Percentiles rank a stretch among this genome's conserved stretches.
These are phyloP conservation scores for Platypus cylindrus DNA, from an alignment of 2,888 invertebrate genomes.

Conservation along the genomic window DNA sequence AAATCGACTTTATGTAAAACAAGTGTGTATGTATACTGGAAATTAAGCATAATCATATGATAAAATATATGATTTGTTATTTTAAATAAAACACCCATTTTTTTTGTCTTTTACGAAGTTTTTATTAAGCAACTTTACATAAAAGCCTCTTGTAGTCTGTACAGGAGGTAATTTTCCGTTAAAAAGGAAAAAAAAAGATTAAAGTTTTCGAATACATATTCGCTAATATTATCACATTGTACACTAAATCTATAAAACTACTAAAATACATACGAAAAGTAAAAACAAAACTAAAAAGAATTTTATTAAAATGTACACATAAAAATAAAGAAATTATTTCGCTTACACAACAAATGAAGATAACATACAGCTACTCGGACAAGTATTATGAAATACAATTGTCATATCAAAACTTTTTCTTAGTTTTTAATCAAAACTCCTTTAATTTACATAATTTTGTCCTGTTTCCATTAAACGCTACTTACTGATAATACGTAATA, in stretches of 20 bases:
- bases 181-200: conserved; percentile 11
- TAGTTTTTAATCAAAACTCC: too few relatives aligned
- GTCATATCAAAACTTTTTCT: too few relatives aligned
- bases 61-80: conserved; percentile 15
- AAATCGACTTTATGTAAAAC: too few relatives aligned
- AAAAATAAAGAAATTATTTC: conserved; percentile 5
- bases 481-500: too few relatives aligned
- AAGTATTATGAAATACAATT: background rate
- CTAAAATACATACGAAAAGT: conserved; percentile 13
- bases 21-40: background rate
- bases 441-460: too few relatives aligned
- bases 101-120: too few relatives aligned
- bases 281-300: conserved; percentile 18
- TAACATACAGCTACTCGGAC: conserved; percentile 14
- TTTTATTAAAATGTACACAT: conserved; percentile 19
- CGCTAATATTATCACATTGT: conserved; percentile 15
- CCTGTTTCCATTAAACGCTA: too few relatives aligned
- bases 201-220: conserved; percentile 6
- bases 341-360: conserved; percentile 14
- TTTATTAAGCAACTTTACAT: conserved; percentile 37
- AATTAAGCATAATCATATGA: background rate
- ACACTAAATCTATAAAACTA: conserved; percentile 17
- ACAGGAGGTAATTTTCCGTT: conserved; percentile 32
- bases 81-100: too few relatives aligned
- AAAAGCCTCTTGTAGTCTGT: conserved; percentile 35